A percentile compares a stretch with the other conserved stretches of the same genome.
Conservation (phyloP, 1,140 invertebrate species). For the Drosophila melanica region DNA sequence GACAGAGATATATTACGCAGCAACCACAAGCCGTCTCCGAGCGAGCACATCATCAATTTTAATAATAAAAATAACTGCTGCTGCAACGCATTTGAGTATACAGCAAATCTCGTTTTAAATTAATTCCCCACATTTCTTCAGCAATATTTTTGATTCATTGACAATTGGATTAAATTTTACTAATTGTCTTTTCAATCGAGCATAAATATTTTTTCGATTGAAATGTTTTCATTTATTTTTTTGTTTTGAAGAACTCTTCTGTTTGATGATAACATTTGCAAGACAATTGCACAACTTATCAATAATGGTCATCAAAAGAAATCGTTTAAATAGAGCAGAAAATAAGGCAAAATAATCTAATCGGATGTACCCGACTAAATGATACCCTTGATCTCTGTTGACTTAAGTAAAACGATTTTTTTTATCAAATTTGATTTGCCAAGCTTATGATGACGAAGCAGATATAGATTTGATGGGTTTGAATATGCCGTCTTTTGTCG, state of each 20-base stretch:
- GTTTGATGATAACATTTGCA: conserved; percentile 39
- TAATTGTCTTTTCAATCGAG: too few relatives aligned
- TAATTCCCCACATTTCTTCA: too few relatives aligned
- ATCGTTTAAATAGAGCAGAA: conserved; percentile 16
- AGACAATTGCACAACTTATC: conserved; percentile 71
- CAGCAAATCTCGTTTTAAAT: neutral
- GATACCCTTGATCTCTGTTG: too few relatives aligned
- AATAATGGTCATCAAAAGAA: conserved; percentile 62
- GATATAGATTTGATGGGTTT: too few relatives aligned
- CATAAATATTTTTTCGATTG: too few relatives aligned
- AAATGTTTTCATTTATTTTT: neutral
- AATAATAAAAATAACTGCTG: conserved; percentile 16
- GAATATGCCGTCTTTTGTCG: too few relatives aligned
- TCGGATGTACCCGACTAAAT: too few relatives aligned
- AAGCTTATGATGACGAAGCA: too few relatives aligned
- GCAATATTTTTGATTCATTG: neutral
- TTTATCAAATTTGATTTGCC: too few relatives aligned
- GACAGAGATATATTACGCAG: conserved; percentile 5
- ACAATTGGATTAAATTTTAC: too few relatives aligned
- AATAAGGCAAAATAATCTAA: neutral
- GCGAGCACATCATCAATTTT: conserved; percentile 11
- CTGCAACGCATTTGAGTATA: conserved; percentile 1
- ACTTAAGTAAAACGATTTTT: too few relatives aligned
- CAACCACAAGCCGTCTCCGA: neutral
- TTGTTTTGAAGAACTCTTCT: conserved; percentile 27